These are phyloP conservation scores for Caenorhabditis sp. DNA, from an alignment of 2,888 invertebrate species.

Conservation along the genomic window DNA sequence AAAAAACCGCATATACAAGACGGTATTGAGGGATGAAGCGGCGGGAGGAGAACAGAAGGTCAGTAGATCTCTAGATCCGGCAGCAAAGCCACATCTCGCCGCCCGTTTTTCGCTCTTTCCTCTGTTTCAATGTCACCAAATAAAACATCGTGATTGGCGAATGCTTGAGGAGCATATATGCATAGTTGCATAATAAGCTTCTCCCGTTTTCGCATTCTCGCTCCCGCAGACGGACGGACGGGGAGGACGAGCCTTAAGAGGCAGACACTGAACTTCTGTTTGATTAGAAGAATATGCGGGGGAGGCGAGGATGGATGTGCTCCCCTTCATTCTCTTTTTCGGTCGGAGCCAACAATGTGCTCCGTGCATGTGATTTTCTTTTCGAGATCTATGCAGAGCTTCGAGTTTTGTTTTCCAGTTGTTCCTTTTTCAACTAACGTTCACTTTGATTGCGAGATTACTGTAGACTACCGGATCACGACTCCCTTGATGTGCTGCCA, in stretches of 20 bases:
- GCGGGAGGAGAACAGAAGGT: conserved; percentile 25
- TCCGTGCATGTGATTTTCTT: conserved; percentile 8
- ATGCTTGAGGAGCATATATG: conserved; percentile 63
- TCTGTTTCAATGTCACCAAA: conserved; percentile 57
- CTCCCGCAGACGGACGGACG: conserved; percentile 6
- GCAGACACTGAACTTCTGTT: conserved; percentile 51
- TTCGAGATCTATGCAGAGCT: neutral
- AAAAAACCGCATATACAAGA: conserved; percentile 42
- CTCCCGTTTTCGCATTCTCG: conserved; percentile 24
- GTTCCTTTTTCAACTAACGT: neutral
- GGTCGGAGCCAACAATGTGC: conserved; percentile 18
- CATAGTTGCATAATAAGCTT: conserved; percentile 63
- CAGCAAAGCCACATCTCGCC: neutral
- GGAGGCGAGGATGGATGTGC: conserved; percentile 15
- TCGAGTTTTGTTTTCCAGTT: neutral
- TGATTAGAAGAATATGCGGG: conserved; percentile 47
- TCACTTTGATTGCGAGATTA: no score
- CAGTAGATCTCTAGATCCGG: conserved; percentile 23
- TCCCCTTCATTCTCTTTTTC: conserved; percentile 42
- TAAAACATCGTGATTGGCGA: conserved; percentile 63
- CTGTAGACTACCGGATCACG: no score
- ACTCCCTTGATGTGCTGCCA: no score
- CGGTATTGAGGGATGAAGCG: conserved; percentile 29
- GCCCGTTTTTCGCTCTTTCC: neutral
- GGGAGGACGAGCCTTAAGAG: conserved; percentile 52